Conservation (phyloP, 2,113 vertebrate species). For the Bostrychus sinensis region DNA sequence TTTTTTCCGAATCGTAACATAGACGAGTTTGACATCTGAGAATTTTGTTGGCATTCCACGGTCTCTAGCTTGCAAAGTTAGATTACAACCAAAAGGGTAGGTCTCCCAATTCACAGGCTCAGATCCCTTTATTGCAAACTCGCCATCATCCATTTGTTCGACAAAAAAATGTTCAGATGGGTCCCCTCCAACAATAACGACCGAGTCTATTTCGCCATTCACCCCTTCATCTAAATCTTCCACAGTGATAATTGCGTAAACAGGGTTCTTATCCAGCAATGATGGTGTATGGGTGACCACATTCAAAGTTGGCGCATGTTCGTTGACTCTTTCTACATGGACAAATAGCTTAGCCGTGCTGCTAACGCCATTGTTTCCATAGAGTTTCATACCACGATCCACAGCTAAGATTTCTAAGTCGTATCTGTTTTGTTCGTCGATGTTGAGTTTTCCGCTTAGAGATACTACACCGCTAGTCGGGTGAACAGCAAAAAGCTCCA, state of each 20-base stretch:
- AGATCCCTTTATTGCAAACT: conserved; percentile 82
- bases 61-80: conserved; percentile 94
- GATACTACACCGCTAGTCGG: conserved; percentile 95
- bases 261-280: conserved; percentile 82
- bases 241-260: conserved; percentile 86
- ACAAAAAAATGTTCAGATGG: conserved; percentile 85
- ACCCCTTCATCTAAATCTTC: conserved; percentile 90
- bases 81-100: conserved; percentile 87
- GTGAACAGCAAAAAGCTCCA: conserved; percentile 94
- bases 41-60: conserved; percentile 89
- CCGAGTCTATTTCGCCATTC: conserved; percentile 92
- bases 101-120: conserved; percentile 85
- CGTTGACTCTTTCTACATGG: conserved; percentile 92
- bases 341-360: conserved; percentile 97
- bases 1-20: conserved; percentile 79
- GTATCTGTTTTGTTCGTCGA: conserved; percentile 87
- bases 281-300: conserved; percentile 84
- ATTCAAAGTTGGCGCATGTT: conserved; percentile 86
- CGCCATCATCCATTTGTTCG: conserved; percentile 81
- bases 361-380: conserved; percentile 97
- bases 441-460: conserved; percentile 90
- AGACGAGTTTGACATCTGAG: conserved; percentile 82
- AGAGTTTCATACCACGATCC: conserved; percentile 97
- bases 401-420: conserved; percentile 96
- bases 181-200: conserved; percentile 89